Evolutionary conservation across 1,140 invertebrate species (phyloP).

Genomic region (Pseudomyrmex pallidus): DNA sequence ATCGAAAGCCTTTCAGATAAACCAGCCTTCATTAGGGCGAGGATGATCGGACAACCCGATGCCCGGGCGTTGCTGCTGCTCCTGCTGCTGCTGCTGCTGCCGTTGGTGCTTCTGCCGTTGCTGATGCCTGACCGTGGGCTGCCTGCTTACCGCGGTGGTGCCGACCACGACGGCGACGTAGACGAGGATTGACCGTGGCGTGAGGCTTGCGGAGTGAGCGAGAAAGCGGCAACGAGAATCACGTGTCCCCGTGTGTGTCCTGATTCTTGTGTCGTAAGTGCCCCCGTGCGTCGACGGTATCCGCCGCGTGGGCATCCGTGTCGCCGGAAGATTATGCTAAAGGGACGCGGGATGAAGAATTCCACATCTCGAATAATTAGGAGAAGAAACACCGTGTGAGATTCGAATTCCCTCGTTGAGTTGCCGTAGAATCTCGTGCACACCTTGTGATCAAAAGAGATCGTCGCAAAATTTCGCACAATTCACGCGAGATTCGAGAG

Average conservation of each 20-base stretch:
- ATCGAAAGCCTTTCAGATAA: constrained; percentile 85
- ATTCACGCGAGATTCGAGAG: not conserved
- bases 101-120: constrained; percentile 68
- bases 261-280: constrained; percentile 56
- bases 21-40: constrained; percentile 85
- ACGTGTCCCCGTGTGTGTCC: constrained; percentile 70
- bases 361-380: constrained; percentile 81
- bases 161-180: constrained; percentile 71
- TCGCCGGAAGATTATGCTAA: constrained; percentile 83
- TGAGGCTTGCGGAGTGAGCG: not conserved
- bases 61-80: constrained; percentile 75
- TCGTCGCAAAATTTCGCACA: not conserved
- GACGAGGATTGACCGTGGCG: constrained; percentile 68
- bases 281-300: constrained; percentile 66
- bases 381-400: constrained; percentile 59
- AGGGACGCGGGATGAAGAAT: constrained; percentile 74
- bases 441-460: not conserved
- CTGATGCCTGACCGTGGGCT: constrained; percentile 55
- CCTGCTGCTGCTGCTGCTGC: constrained; percentile 49
- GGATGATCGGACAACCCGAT: constrained; percentile 86
- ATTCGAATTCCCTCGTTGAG: constrained; percentile 49
- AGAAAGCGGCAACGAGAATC: constrained; percentile 52
- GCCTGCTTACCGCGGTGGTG: constrained; percentile 61
- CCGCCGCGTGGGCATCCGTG: constrained; percentile 76
- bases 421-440: constrained; percentile 4